Base-by-base conservation (phyloP, 2,113 vertebrate genomes). In the Meles meles region DNA sequence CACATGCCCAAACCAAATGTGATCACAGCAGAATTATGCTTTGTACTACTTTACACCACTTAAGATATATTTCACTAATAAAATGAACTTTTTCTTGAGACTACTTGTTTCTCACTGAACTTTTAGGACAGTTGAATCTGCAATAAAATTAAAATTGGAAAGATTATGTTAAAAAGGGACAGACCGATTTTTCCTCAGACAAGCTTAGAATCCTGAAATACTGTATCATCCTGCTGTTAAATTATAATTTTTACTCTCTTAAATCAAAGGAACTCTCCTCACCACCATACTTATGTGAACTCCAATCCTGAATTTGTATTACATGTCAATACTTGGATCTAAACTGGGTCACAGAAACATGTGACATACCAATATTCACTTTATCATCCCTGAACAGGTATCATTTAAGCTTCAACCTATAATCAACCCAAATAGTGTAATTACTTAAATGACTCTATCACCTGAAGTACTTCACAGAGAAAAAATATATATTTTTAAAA, bases 231-330 rank as follows among this genome's bases (percentile, higher is more conserved):
- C 55, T 91, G 7, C 15, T 94, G 15, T 57, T 93, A 94, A 96
- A 96, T 79, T 94, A 84, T 3, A 94, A 25, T 2, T 71, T 94
- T 74, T 74, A n/a, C 29, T 93, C 93, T 17, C 92, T 85, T 96
- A 80, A 82, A 77, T 92, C 25, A 61, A 95, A 94, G 72, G 4
- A 79, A 91, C 20, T 96, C 31, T 57, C 21, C 44, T 79, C 8
- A 83, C 31, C 20, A 96, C 42, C 69, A 12, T 21, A 42, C 39
- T 47, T 81, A 65, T 34, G 86, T 83, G 92, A 88, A 89, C 89
- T 44, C 10, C 20, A 97, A 92, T 61, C 49, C 31, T 34, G 21
- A 94, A 90, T 83, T 94, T 84, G 31, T 12, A 85, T 67, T 79
- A 79, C 20, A 79, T 57, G 44, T 25, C 37, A 92, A 21, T 49